phyloP scores from a whole-genome alignment of 2,888 invertebrate genomes.

The Capitulum mitella region DNA sequence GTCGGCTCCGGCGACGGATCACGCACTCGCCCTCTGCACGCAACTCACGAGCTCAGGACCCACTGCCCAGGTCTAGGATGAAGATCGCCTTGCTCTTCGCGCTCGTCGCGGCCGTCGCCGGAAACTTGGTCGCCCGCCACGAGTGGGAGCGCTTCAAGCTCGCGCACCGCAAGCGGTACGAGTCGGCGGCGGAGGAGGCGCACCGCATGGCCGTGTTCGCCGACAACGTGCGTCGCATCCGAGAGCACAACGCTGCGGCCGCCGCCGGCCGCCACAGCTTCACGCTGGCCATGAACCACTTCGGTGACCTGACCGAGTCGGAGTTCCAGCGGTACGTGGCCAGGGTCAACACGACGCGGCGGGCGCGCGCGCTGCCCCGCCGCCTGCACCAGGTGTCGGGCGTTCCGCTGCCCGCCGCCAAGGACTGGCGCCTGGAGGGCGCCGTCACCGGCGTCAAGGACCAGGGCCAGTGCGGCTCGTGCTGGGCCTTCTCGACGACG shows the following conservation, averaged over 20 bases:
- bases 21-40: too few species aligned
- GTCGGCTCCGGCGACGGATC: too few species aligned
- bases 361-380: background rate
- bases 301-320: background rate
- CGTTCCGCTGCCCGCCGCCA: constrained; percentile 60
- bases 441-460: constrained; percentile 44
- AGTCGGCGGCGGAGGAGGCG: background rate
- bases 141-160: constrained; percentile 4
- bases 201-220: background rate
- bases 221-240: background rate
- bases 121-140: background rate
- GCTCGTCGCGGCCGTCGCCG: too few species aligned
- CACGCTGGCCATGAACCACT: constrained; percentile 1
- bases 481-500: constrained; percentile 60
- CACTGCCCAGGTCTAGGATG: too few species aligned
- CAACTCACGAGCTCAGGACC: too few species aligned
- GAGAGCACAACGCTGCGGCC: background rate
- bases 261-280: background rate
- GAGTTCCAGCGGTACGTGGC: background rate
- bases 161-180: background rate
- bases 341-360: background rate
- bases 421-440: constrained; percentile 70
- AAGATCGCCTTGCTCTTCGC: too few species aligned
- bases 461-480: constrained; percentile 49
- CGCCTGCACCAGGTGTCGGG: background rate